Conservation (phyloP, 2,797 vertebrate species). For the Parauchenoglanis punctatus region DNA sequence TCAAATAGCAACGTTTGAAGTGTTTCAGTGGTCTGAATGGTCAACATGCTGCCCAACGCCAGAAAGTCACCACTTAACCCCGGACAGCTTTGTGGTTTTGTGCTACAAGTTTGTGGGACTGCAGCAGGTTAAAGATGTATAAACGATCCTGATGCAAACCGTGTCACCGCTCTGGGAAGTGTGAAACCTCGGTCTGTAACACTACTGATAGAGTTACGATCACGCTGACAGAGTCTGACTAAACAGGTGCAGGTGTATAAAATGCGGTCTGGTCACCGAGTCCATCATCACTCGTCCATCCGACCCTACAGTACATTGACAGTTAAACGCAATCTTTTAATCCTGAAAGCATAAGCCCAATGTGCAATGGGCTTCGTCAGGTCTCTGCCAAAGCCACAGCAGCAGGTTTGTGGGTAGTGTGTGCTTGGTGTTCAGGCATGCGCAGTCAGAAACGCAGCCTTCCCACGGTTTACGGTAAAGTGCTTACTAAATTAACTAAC, state of each 20-base stretch:
- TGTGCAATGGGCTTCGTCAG: neutral
- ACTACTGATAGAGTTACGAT: neutral
- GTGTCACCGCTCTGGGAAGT: neutral
- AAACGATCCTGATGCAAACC: neutral
- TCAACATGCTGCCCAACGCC: neutral
- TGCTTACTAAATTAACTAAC: too few relatives aligned
- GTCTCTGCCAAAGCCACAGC: too few relatives aligned
- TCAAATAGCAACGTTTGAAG: neutral
- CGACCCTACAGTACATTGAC: too few relatives aligned
- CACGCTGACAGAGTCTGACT: neutral
- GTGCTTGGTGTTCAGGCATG: too few relatives aligned
- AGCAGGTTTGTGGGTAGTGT: too few relatives aligned
- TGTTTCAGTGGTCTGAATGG: neutral
- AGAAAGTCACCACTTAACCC: neutral
- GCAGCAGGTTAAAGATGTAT: neutral
- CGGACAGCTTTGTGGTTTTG: neutral
- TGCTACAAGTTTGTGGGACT: neutral
- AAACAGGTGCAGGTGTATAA: too few relatives aligned
- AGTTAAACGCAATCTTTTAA: neutral
- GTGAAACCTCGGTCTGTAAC: neutral
- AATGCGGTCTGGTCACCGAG: too few relatives aligned
- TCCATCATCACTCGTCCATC: too few relatives aligned
- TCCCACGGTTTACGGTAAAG: too few relatives aligned
- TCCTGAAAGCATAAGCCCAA: neutral
- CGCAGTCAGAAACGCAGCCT: neutral